Conservation (phyloP, 2,797 vertebrate genomes). For the Streptopelia turtur region DNA sequence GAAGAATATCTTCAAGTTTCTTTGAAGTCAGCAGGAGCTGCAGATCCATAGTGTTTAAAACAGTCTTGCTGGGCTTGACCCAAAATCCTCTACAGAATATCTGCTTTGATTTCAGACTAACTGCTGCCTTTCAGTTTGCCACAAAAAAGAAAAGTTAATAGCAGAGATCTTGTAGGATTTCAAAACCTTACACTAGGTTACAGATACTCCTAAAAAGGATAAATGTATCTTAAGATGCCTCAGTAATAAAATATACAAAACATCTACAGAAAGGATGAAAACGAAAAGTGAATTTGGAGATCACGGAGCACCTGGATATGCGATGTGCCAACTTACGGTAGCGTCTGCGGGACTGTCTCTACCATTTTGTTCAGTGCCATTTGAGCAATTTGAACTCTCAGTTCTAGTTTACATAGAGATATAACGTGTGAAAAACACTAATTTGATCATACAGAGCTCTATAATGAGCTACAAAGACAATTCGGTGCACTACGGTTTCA, state of each 20-base stretch:
- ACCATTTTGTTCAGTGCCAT: not conserved
- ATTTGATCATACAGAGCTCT: not conserved
- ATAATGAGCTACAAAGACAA: slow-evolving; percentile 1
- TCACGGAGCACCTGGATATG: not conserved
- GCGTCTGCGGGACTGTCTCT: not conserved
- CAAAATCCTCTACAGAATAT: not conserved
- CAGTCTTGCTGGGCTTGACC: not conserved
- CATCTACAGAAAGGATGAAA: not conserved
- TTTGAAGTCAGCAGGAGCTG: not conserved
- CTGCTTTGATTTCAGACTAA: not conserved
- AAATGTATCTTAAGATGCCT: not conserved
- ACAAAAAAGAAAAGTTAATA: not conserved
- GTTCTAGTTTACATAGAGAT: not conserved
- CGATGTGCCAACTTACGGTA: not conserved
- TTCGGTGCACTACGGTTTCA: not conserved
- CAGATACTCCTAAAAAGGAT: not conserved
- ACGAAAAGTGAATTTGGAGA: not conserved
- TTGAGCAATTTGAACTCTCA: not conserved
- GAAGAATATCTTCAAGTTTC: not conserved
- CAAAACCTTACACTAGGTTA: not conserved
- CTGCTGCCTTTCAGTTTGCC: not conserved
- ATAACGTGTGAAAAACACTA: not conserved
- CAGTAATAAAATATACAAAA: not conserved
- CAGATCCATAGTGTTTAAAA: not conserved
- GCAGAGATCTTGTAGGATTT: not conserved